These are phyloP conservation scores for Coccyzus lansbergi DNA, from an alignment of 2,797 vertebrate species.

Conservation along the genomic window DNA sequence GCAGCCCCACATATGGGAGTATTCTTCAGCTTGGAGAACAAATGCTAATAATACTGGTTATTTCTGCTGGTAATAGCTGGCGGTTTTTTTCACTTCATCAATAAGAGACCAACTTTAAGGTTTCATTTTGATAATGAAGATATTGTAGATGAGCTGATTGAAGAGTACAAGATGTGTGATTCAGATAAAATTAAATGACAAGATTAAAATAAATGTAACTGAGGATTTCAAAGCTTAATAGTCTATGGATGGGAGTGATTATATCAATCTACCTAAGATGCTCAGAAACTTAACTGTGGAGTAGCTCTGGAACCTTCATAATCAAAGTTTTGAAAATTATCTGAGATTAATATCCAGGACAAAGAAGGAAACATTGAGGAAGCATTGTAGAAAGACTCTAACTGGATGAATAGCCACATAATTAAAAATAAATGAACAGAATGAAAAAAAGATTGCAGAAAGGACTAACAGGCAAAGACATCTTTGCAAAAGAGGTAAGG, in stretches of 20 bases:
- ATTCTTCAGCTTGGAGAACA: conserved; percentile 22
- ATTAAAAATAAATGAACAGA: background rate
- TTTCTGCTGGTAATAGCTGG: conserved; percentile 30
- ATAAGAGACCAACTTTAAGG: background rate
- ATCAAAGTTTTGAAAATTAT: background rate
- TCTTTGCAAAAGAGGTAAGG: background rate
- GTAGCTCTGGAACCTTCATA: background rate
- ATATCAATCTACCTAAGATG: background rate
- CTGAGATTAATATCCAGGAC: background rate
- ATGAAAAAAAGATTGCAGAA: background rate
- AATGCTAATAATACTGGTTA: conserved; percentile 9
- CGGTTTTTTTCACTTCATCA: background rate
- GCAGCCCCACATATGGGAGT: conserved; percentile 16
- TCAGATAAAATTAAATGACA: background rate
- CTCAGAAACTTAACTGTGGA: background rate
- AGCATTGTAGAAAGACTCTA: background rate
- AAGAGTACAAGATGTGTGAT: background rate
- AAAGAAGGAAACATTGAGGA: background rate
- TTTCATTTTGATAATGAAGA: conserved; percentile 14
- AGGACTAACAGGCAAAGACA: background rate
- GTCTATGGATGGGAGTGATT: background rate
- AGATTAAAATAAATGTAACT: background rate
- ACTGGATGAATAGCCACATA: background rate
- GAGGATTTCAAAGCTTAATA: background rate
- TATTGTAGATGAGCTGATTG: background rate